phyloP scores from a whole-genome alignment of 2,113 vertebrate genomes.

The Pogona vitticeps region DNA sequence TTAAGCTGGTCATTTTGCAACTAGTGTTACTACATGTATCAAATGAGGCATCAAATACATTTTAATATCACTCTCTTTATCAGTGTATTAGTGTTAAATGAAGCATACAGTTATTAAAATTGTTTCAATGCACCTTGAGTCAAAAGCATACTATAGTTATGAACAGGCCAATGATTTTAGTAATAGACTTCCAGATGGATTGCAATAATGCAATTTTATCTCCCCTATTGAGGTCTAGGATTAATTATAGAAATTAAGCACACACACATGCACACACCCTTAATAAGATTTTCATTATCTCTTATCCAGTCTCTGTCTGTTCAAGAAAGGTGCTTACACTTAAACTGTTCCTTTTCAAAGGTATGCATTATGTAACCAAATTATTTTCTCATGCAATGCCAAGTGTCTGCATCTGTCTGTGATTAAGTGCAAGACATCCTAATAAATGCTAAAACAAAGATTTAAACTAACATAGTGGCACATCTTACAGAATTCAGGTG shows the following conservation, averaged over 20 bases:
- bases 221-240: background rate
- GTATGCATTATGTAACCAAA: background rate
- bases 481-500: background rate
- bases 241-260: slow-evolving; percentile 10
- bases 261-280: background rate
- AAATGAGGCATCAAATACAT: slow-evolving; percentile 32
- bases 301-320: background rate
- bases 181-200: slow-evolving; percentile 18
- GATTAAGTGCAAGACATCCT: background rate
- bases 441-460: background rate
- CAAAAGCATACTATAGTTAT: slow-evolving; percentile 24
- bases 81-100: slow-evolving; percentile 34
- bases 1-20: background rate
- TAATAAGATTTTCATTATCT: background rate
- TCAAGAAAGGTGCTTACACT: background rate
- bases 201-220: background rate
- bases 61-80: slow-evolving; percentile 36
- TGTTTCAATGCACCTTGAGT: slow-evolving; percentile 33
- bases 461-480: background rate
- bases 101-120: slow-evolving; percentile 30
- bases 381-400: background rate
- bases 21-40: slow-evolving; percentile 19
- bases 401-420: background rate
- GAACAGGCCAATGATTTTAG: background rate
- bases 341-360: background rate